Conservation (phyloP, 2,888 invertebrate genomes). For the Pantelozetes paolii region DNA sequence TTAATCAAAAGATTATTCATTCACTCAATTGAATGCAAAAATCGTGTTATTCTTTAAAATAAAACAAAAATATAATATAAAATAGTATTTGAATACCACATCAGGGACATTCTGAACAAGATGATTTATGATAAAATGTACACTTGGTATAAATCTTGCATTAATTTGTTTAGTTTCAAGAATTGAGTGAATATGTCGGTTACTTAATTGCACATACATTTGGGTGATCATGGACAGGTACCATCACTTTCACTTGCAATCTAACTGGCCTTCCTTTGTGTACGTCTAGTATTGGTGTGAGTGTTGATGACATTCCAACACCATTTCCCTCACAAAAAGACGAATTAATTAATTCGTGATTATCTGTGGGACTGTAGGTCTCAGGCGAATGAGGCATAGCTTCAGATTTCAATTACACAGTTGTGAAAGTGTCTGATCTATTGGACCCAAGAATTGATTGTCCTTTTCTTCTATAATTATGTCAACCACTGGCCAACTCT, state of each 20-base stretch:
- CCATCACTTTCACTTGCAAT: conserved; percentile 77
- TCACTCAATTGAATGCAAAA: too few relatives aligned
- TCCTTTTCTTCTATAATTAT: too few relatives aligned
- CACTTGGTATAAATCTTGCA: too few relatives aligned
- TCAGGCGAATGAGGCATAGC: conserved; percentile 22
- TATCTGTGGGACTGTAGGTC: conserved; percentile 18
- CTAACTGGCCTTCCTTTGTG: conserved; percentile 80
- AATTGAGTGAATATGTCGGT: too few relatives aligned
- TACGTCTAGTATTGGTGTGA: conserved; percentile 59
- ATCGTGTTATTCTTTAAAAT: too few relatives aligned
- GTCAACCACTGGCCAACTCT: background rate
- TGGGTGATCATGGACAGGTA: conserved; percentile 79
- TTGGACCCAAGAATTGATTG: background rate
- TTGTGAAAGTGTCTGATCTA: background rate
- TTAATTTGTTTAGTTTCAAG: too few relatives aligned
- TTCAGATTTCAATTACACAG: background rate
- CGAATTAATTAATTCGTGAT: conserved; percentile 32
- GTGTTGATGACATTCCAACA: conserved; percentile 1
- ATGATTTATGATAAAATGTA: too few relatives aligned
- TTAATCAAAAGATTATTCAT: too few relatives aligned
- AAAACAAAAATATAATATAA: too few relatives aligned
- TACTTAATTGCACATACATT: conserved; percentile 53
- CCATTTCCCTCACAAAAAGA: conserved; percentile 22
- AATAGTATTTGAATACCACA: too few relatives aligned
- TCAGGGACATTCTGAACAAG: too few relatives aligned